Conservation (phyloP, 2,113 vertebrate genomes). For the Amphiprion percula region DNA sequence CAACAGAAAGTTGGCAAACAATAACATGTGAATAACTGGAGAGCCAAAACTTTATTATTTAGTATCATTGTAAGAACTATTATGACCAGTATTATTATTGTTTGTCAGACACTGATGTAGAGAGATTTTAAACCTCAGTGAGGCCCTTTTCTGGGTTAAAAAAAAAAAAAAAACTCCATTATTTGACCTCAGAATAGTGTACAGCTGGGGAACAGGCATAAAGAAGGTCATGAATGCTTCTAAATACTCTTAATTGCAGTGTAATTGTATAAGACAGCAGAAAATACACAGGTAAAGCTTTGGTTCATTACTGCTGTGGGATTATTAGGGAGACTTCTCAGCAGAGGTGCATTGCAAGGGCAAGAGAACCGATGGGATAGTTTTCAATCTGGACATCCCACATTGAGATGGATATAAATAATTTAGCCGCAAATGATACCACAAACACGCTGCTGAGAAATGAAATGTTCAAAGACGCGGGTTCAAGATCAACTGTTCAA, state of each 20-base stretch:
- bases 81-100: not conserved
- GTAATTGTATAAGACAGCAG: too few species aligned
- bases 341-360: slow-evolving; percentile 14
- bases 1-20: not conserved
- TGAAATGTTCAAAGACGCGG: not conserved
- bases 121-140: not conserved
- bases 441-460: slow-evolving; percentile 13
- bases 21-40: not conserved
- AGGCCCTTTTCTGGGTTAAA: too few species aligned
- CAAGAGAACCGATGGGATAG: slow-evolving; percentile 15
- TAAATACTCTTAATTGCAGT: not conserved
- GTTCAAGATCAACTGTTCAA: not conserved
- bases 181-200: too few species aligned
- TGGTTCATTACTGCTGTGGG: not conserved
- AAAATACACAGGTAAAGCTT: not conserved
- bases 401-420: slow-evolving; percentile 54
- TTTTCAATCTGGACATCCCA: slow-evolving; percentile 59
- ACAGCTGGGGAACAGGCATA: too few species aligned
- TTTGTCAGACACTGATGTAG: not conserved
- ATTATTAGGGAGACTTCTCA: not conserved
- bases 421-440: slow-evolving; percentile 44
- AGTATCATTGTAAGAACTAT: not conserved
- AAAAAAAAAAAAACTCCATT: too few species aligned
- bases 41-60: not conserved
- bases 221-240: not conserved